These are phyloP conservation scores for Xiphophorus birchmanni DNA, from an alignment of 2,797 vertebrate genomes.

Conservation along the genomic window DNA sequence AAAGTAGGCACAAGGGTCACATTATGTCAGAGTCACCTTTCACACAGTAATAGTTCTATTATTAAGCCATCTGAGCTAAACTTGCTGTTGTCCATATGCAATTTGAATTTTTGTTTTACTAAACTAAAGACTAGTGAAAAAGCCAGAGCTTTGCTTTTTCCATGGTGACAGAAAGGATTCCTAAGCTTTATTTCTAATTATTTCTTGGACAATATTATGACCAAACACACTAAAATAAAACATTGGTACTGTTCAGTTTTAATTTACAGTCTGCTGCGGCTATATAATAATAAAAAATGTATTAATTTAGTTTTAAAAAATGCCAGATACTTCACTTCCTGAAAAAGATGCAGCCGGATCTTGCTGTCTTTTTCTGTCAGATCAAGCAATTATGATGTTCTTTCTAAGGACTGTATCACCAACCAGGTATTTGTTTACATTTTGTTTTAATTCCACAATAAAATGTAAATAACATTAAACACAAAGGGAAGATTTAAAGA, in stretches of 20 bases:
- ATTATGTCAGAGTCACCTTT: conserved; percentile 1
- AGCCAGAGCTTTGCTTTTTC: not conserved
- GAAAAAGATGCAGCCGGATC: not conserved
- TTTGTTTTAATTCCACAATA: conserved; percentile 1
- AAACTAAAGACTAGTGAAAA: not conserved
- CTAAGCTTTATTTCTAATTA: not conserved
- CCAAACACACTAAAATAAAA: not conserved
- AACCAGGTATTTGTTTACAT: not conserved
- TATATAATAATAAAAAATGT: not conserved
- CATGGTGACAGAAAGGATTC: not conserved
- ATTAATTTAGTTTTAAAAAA: not conserved
- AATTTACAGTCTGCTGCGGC: not conserved
- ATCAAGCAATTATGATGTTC: not conserved
- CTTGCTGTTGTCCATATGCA: not conserved
- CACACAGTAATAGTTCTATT: not conserved
- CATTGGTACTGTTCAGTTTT: not conserved
- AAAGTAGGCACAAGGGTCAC: not conserved
- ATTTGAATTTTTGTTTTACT: not conserved
- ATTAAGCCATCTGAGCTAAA: not conserved
- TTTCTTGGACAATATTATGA: not conserved
- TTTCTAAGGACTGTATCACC: not conserved
- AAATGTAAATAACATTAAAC: not conserved
- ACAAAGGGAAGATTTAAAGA: not conserved
- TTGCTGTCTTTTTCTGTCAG: not conserved
- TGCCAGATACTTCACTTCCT: not conserved